Conservation (phyloP, 2,113 vertebrate species). For the Oenanthe melanoleuca region DNA sequence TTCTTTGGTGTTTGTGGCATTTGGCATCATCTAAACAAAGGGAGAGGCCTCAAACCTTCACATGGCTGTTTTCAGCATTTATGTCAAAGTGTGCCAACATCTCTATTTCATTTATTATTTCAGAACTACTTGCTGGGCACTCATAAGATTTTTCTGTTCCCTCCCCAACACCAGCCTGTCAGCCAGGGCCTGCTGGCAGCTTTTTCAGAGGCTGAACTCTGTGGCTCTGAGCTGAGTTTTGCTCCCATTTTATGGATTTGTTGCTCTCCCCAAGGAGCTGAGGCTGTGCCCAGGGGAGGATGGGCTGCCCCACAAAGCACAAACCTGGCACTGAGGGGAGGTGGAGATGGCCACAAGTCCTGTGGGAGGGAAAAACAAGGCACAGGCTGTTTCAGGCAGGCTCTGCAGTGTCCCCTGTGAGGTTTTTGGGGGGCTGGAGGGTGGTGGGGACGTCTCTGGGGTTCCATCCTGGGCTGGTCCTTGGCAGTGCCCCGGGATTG, state of each 20-base stretch:
- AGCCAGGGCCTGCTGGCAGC: neutral
- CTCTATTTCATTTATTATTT: too few relatives aligned
- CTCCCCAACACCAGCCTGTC: neutral
- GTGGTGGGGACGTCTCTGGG: neutral
- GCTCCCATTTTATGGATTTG: neutral
- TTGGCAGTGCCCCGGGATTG: neutral
- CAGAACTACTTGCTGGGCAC: too few relatives aligned
- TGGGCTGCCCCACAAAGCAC: neutral
- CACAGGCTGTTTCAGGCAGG: neutral
- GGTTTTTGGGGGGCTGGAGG: neutral
- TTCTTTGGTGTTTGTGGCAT: too few relatives aligned
- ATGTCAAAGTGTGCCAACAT: too few relatives aligned
- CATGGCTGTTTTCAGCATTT: too few relatives aligned
- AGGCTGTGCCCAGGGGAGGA: neutral
- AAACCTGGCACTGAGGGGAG: neutral
- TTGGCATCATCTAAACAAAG: too few relatives aligned
- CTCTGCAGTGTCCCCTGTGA: neutral
- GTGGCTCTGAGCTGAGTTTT: neutral
- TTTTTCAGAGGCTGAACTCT: neutral
- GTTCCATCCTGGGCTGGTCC: too few relatives aligned
- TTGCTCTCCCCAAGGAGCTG: neutral
- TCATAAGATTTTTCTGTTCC: too few relatives aligned
- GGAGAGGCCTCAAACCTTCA: too few relatives aligned
- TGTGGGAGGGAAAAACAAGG: neutral
- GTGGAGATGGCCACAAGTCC: neutral